Evolutionary conservation across 2,888 invertebrate species (phyloP).

Genomic region (Gastracanthus pulcherrimus): DNA sequence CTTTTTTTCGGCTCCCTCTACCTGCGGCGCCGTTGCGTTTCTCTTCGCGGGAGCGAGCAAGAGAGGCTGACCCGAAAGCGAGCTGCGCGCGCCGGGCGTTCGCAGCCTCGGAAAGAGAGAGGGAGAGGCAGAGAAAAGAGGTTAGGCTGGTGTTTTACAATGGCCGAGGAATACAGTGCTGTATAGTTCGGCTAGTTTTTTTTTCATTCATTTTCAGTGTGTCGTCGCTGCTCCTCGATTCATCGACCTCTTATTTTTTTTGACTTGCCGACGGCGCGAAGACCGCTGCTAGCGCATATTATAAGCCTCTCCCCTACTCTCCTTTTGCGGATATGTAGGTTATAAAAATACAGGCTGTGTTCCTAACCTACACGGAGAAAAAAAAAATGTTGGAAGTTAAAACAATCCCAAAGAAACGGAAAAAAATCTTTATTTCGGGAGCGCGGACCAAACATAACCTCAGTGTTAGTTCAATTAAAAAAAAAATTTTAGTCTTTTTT

Average conservation of each 20-base stretch:
- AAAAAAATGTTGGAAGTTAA: too few relatives aligned
- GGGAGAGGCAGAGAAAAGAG: conserved; percentile 17
- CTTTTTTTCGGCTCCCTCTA: conserved; percentile 6
- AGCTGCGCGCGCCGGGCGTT: conserved; percentile 12
- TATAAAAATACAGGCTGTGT: not conserved
- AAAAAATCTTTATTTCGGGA: too few relatives aligned
- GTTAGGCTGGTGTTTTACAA: conserved; percentile 25
- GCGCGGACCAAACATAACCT: too few relatives aligned
- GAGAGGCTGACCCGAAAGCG: conserved; percentile 11
- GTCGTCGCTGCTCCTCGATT: not conserved
- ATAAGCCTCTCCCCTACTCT: not conserved
- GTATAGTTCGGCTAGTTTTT: not conserved
- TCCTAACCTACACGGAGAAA: too few relatives aligned
- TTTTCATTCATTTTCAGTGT: not conserved
- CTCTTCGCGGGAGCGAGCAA: too few relatives aligned
- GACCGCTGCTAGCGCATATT: too few relatives aligned
- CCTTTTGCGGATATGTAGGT: not conserved
- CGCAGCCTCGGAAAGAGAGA: conserved; percentile 11
- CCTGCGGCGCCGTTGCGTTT: conserved; percentile 13
- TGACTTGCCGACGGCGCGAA: too few relatives aligned
- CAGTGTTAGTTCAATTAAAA: too few relatives aligned
- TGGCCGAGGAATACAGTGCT: too few relatives aligned
- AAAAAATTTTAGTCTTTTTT: too few relatives aligned
- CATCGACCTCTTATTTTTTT: not conserved
- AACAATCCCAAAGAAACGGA: too few relatives aligned